phyloP scores from a whole-genome alignment of 2,888 invertebrate genomes.

The Eupithecia insigniata region DNA sequence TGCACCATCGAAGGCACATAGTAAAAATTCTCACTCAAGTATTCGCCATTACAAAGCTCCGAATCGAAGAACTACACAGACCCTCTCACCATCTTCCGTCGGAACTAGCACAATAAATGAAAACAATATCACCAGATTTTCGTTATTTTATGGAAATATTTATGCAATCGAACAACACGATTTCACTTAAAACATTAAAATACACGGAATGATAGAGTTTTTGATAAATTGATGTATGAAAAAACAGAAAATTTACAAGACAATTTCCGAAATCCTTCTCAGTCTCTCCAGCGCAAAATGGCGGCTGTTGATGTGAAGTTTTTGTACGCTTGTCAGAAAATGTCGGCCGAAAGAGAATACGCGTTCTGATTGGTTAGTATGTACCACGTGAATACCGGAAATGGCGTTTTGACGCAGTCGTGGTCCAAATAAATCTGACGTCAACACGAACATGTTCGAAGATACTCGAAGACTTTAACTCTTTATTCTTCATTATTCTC shows the following conservation, averaged over 20 bases:
- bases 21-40: slow-evolving; percentile 88
- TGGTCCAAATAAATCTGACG: slow-evolving; percentile 76
- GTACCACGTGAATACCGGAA: slow-evolving; percentile 82
- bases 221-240: slow-evolving; percentile 84
- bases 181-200: slow-evolving; percentile 85
- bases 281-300: slow-evolving; percentile 94
- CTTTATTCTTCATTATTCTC: slow-evolving; percentile 19
- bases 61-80: slow-evolving; percentile 87
- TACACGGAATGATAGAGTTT: slow-evolving; percentile 85
- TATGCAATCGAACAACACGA: slow-evolving; percentile 75
- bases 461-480: slow-evolving; percentile 55
- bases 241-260: slow-evolving; percentile 87
- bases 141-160: slow-evolving; percentile 78
- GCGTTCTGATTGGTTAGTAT: slow-evolving; percentile 72
- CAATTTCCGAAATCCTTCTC: slow-evolving; percentile 90
- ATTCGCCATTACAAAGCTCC: slow-evolving; percentile 92
- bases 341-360: slow-evolving; percentile 81
- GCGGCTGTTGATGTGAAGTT: slow-evolving; percentile 98
- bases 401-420: slow-evolving; percentile 75
- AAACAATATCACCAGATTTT: slow-evolving; percentile 86
- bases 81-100: slow-evolving; percentile 90
- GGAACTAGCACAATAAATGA: slow-evolving; percentile 89
- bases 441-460: slow-evolving; percentile 75
- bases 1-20: slow-evolving; percentile 91
- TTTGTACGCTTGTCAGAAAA: slow-evolving; percentile 97